Base-by-base conservation (phyloP, 2,113 vertebrate species). In the Dicerorhinus sumatrensis region DNA sequence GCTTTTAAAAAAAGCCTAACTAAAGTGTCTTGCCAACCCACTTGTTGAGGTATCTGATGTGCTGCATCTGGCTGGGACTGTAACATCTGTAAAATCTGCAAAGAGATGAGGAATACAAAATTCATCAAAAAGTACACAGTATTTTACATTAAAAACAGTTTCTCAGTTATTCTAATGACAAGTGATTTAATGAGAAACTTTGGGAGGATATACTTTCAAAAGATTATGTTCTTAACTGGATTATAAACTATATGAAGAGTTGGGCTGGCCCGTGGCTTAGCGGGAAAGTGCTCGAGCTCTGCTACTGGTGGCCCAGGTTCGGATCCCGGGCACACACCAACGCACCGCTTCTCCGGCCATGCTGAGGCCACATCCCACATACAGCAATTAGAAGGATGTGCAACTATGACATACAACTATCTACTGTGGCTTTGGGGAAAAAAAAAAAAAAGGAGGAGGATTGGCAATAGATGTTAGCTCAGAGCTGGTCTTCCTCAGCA, bases 11-110 rank as follows among this genome's bases (percentile, higher is more conserved):
- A 99, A 0, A 99, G 98, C 6, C 99, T 99, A 96, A 99, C 98
- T 62, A 99, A 98, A 4, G 99, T 99, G 98, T 99, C 99, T 98
- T 99, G 99, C 99, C 99, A 99, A 96, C 99, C 99, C 94, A 99
- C 98, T 98, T 99, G 99, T 96, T 98, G 99, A 39, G 99, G 99
- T 96, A 99, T 99, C 97, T 99, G 99, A 85, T 99, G 95, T 3
- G 99, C 99, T 75, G 99, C 99, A n/a, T 99, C 99, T 94, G 98
- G 75, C 14, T 99, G 99, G 75, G 99, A 99, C 98, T 99, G 99
- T 14, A 99, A 98, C 98, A 99, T 99, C 95, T 99, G 99, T 98
- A 99, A 98, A 96, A 99, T 97, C 99, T 99, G 95, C 58, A 98
- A 0, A 98, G 72, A 97, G 72, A 90, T 97, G 93, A 96, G 97